phyloP scores from a whole-genome alignment of 2,113 vertebrate genomes.

The Marcusenius ussheri region DNA sequence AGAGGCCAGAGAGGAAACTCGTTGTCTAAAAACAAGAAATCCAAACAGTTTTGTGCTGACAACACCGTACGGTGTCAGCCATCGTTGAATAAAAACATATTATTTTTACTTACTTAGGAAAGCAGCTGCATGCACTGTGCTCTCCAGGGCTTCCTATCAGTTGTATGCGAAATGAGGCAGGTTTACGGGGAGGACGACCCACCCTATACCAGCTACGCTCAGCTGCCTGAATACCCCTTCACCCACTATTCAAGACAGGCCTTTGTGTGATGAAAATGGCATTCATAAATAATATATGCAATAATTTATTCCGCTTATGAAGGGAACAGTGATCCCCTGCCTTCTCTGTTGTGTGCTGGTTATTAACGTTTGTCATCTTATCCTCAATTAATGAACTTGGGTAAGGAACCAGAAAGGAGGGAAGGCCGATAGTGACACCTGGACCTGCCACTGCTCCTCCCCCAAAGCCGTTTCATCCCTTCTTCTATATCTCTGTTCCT shows the following conservation, averaged over 20 bases:
- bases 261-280: not conserved
- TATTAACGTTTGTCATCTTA: not conserved
- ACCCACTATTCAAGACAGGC: not conserved
- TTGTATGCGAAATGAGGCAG: not conserved
- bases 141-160: not conserved
- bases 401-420: not conserved
- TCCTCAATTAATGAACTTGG: not conserved
- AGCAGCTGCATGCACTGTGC: not conserved
- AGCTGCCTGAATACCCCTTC: not conserved
- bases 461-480: not conserved
- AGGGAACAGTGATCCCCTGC: not conserved
- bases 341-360: not conserved
- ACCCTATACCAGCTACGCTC: not conserved
- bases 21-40: not conserved
- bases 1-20: not conserved
- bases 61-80: not conserved
- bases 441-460: not conserved
- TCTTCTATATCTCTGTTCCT: not conserved
- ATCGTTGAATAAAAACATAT: not conserved
- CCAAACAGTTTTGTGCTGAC: not conserved
- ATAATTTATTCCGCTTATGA: not conserved
- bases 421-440: not conserved
- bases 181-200: not conserved
- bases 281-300: slow-evolving; percentile 5
- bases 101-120: not conserved